These are phyloP conservation scores for Turnix velox DNA, from an alignment of 2,113 vertebrate genomes.

Conservation along the genomic window DNA sequence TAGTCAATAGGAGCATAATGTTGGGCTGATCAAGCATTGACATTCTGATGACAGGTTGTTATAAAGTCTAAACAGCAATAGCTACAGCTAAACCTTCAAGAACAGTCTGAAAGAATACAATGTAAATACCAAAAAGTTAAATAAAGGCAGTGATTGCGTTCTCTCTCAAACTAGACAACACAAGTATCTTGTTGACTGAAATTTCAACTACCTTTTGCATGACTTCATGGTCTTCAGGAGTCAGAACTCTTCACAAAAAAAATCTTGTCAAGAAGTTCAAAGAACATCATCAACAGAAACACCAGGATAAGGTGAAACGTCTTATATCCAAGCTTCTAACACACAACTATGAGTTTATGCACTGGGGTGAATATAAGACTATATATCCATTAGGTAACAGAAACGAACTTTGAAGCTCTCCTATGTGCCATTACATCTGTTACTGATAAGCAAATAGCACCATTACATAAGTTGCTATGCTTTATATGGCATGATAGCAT, in stretches of 20 bases:
- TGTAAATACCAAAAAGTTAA: neutral
- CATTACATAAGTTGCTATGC: neutral
- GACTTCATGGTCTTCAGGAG: neutral
- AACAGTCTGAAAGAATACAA: neutral
- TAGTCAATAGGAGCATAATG: neutral
- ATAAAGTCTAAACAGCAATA: neutral
- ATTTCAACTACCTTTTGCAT: neutral
- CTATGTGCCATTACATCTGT: neutral
- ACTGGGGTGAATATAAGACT: neutral
- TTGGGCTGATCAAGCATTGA: neutral
- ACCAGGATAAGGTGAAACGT: neutral
- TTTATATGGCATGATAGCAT: neutral
- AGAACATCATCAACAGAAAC: neutral
- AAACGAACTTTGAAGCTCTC: neutral
- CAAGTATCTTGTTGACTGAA: neutral
- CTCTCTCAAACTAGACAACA: neutral
- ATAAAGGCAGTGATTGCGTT: neutral
- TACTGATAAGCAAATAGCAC: neutral
- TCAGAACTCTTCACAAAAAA: neutral
- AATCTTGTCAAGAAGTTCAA: neutral
- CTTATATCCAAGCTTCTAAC: neutral
- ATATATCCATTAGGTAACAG: neutral
- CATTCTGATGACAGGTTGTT: neutral
- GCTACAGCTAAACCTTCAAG: neutral
- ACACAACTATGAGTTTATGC: neutral